These are phyloP conservation scores for Benthosema pterotum DNA, from an alignment of 2,797 vertebrate species.

Conservation along the genomic window DNA sequence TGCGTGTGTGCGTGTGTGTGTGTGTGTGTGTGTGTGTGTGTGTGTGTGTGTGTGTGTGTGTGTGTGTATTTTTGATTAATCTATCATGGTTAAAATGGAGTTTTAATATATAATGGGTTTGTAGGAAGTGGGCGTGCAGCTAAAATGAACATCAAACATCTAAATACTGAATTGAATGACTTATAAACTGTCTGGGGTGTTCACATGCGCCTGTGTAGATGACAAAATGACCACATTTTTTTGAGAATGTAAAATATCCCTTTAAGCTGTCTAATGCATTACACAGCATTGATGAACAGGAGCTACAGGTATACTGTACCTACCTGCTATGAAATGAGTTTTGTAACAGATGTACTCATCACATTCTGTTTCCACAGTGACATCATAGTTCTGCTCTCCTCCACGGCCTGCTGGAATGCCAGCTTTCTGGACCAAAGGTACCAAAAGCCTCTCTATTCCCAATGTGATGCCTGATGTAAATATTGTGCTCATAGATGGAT, in stretches of 20 bases:
- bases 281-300: too few relatives aligned
- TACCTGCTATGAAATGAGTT: neutral
- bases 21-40: neutral
- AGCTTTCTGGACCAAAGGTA: conserved; percentile 98
- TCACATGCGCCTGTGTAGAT: too few relatives aligned
- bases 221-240: too few relatives aligned
- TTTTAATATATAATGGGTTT: too few relatives aligned
- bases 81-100: too few relatives aligned
- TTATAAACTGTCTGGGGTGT: too few relatives aligned
- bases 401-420: conserved; percentile 96
- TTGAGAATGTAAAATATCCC: too few relatives aligned
- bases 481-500: neutral
- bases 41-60: neutral
- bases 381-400: conserved; percentile 91
- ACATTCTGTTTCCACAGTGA: conserved; percentile 80
- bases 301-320: neutral
- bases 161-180: too few relatives aligned
- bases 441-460: conserved; percentile 18
- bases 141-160: too few relatives aligned
- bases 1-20: neutral
- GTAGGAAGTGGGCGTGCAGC: too few relatives aligned
- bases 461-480: neutral
- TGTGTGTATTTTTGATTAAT: too few relatives aligned
- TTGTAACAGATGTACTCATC: neutral
- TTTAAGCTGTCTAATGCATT: too few relatives aligned